A percentile compares a stretch with the other conserved stretches of the same genome.
phyloP scores from a whole-genome alignment of 1,140 invertebrate genomes.

The Hycleus cichorii region DNA sequence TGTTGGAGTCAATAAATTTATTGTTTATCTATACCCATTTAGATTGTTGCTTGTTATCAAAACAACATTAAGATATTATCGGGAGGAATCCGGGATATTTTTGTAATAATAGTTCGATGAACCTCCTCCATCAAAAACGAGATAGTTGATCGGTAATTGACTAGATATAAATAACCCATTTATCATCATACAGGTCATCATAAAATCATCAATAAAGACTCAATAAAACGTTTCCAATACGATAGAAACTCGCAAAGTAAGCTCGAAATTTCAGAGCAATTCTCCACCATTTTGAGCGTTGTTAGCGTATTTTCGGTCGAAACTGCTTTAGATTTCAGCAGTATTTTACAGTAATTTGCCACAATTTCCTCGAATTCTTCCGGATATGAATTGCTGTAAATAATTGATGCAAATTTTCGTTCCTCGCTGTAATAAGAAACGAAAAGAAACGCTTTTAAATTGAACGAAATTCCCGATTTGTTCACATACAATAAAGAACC shows the following conservation, averaged over 20 bases:
- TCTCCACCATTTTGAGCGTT: not conserved
- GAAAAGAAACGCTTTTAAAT: slow-evolving; percentile 42
- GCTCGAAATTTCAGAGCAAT: not conserved
- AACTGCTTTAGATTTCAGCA: slow-evolving; percentile 19
- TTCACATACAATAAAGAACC: slow-evolving; percentile 39
- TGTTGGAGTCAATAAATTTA: slow-evolving; percentile 11
- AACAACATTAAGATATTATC: too few relatives aligned
- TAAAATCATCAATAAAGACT: too few relatives aligned
- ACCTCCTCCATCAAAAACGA: too few relatives aligned
- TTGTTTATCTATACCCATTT: not conserved
- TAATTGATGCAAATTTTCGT: slow-evolving; percentile 14
- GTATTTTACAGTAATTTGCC: not conserved
- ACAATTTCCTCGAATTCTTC: slow-evolving; percentile 11
- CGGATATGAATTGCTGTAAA: slow-evolving; percentile 30
- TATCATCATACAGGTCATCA: too few relatives aligned
- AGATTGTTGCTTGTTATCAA: too few relatives aligned
- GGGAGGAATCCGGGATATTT: too few relatives aligned
- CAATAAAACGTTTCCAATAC: too few relatives aligned
- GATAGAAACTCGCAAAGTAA: too few relatives aligned
- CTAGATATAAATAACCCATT: not conserved
- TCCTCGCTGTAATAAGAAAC: slow-evolving; percentile 27
- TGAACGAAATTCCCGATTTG: slow-evolving; percentile 41
- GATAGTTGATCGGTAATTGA: not conserved
- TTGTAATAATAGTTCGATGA: too few relatives aligned
- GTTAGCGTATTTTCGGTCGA: slow-evolving; percentile 12